Conservation (phyloP, 2,888 invertebrate species). For the Lithophane leautieri region DNA sequence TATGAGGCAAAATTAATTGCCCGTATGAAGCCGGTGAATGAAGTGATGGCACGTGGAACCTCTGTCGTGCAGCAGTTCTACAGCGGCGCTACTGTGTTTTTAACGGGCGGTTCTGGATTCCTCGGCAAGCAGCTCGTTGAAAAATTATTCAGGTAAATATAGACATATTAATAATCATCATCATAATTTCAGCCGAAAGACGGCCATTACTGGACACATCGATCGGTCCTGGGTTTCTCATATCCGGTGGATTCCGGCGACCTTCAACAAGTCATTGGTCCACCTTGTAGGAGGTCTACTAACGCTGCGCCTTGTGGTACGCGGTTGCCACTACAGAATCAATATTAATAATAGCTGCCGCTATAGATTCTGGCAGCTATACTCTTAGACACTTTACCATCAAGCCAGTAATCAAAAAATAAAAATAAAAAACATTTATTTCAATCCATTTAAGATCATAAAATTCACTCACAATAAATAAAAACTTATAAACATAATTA, state of each 20-base stretch:
- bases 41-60: conserved; percentile 48
- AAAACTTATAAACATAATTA: too few relatives aligned
- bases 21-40: conserved; percentile 36
- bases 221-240: not conserved
- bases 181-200: not conserved
- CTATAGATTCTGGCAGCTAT: too few relatives aligned
- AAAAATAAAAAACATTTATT: too few relatives aligned
- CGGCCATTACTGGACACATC: not conserved
- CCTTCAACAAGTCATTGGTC: not conserved
- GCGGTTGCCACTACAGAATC: too few relatives aligned
- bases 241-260: not conserved
- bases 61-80: conserved; percentile 88
- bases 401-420: too few relatives aligned
- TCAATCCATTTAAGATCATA: too few relatives aligned
- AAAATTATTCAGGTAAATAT: conserved; percentile 67
- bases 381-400: too few relatives aligned
- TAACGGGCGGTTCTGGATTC: conserved; percentile 96
- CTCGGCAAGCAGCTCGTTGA: conserved; percentile 76
- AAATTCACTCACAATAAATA: too few relatives aligned
- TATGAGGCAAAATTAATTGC: not conserved
- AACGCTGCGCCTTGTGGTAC: too few relatives aligned
- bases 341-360: too few relatives aligned
- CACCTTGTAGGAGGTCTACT: too few relatives aligned
- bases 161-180: not conserved
- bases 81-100: conserved; percentile 90